Evolutionary conservation across 2,797 vertebrate genomes (phyloP).

Genomic region (Amblyopsis hoosieri): DNA sequence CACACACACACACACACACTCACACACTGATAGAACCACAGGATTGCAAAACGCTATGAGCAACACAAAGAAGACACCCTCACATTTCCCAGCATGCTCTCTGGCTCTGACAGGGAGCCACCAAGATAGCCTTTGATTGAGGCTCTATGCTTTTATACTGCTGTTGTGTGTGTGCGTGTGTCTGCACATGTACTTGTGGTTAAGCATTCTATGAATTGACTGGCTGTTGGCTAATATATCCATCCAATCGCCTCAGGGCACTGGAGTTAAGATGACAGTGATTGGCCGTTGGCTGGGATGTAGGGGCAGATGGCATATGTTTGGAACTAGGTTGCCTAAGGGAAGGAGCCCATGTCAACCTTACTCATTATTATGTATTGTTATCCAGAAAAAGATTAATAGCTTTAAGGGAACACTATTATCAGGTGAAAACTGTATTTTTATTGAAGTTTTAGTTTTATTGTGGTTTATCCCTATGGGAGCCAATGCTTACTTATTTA

Average conservation of each 20-base stretch:
- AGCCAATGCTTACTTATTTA: background rate
- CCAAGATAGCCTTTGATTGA: constrained; percentile 39
- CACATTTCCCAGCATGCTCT: constrained; percentile 59
- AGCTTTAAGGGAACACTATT: background rate
- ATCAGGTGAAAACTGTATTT: background rate
- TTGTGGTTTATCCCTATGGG: background rate
- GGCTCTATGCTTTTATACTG: constrained; percentile 21
- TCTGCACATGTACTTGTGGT: background rate
- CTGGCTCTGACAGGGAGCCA: constrained; percentile 45
- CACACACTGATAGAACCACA: constrained; percentile 26
- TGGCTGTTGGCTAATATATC: constrained; percentile 8
- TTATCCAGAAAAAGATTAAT: constrained; percentile 11
- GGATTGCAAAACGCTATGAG: constrained; percentile 31
- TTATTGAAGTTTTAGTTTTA: background rate
- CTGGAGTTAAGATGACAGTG: constrained; percentile 46
- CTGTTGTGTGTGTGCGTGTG: background rate
- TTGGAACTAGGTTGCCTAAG: constrained; percentile 28
- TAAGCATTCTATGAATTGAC: background rate
- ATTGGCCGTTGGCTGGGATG: constrained; percentile 44
- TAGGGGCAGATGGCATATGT: constrained; percentile 47
- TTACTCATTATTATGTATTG: constrained; percentile 39
- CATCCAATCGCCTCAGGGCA: constrained; percentile 29
- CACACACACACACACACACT: constrained; percentile 16
- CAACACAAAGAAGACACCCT: constrained; percentile 41
- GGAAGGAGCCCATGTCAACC: constrained; percentile 42